Conservation (phyloP, 2,888 invertebrate genomes). For the Sinohyriopsis cumingii region DNA sequence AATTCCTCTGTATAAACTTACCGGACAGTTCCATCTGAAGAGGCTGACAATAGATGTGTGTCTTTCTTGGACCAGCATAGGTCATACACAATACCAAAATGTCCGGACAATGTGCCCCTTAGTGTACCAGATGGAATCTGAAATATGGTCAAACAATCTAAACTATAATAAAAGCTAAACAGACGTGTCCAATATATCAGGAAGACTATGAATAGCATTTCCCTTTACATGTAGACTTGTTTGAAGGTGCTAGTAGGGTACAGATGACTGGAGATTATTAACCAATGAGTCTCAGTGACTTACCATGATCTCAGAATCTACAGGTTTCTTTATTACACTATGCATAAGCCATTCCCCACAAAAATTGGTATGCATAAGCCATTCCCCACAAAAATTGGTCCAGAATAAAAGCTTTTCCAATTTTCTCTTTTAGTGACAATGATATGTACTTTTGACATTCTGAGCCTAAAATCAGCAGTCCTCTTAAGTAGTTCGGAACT, state of each 20-base stretch:
- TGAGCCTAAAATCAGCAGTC: too few relatives aligned
- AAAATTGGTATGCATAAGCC: too few relatives aligned
- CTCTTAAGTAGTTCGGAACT: too few relatives aligned
- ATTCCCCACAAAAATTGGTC: too few relatives aligned
- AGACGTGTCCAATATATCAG: neutral
- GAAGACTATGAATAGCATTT: neutral
- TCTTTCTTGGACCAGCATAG: conserved; percentile 77
- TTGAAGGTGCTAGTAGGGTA: neutral
- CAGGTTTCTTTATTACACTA: too few relatives aligned
- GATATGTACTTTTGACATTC: too few relatives aligned
- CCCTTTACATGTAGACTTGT: neutral
- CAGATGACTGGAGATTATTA: neutral
- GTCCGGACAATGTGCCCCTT: conserved; percentile 74
- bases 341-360: too few relatives aligned
- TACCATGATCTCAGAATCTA: too few relatives aligned
- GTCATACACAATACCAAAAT: conserved; percentile 80
- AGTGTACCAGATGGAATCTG: conserved; percentile 74
- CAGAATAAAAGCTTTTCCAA: too few relatives aligned
- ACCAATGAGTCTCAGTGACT: too few relatives aligned
- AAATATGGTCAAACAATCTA: neutral
- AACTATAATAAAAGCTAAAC: neutral
- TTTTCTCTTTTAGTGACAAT: too few relatives aligned
- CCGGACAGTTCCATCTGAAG: conserved; percentile 80
- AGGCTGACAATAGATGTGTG: conserved; percentile 78
- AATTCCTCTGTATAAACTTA: conserved; percentile 21